phyloP scores from a whole-genome alignment of 2,797 vertebrate species.

The Parauchenoglanis ngamensis region DNA sequence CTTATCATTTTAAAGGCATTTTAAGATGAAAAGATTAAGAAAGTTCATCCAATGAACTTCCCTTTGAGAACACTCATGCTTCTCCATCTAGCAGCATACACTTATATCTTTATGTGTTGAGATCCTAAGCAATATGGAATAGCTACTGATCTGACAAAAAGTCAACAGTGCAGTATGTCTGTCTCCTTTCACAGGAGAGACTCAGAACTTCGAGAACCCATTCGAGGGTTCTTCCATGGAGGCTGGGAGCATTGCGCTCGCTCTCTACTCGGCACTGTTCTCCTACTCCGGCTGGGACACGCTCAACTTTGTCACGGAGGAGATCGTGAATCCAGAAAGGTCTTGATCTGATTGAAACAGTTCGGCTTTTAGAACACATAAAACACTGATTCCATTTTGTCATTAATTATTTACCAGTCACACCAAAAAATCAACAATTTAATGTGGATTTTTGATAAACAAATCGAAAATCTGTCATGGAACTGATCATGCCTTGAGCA shows the following conservation, averaged over 20 bases:
- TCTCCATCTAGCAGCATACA: background rate
- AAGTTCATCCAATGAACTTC: background rate
- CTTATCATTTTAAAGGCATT: background rate
- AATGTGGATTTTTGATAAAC: background rate
- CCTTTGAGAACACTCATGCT: background rate
- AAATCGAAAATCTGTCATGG: background rate
- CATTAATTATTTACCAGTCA: background rate
- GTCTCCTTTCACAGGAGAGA: constrained; percentile 72
- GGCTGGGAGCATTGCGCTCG: constrained; percentile 78
- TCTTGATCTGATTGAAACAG: constrained; percentile 54
- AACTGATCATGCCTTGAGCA: background rate
- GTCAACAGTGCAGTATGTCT: background rate
- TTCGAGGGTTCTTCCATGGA: constrained; percentile 81
- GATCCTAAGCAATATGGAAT: background rate
- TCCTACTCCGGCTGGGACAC: constrained; percentile 90
- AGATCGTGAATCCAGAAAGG: constrained; percentile 86
- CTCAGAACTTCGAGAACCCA: constrained; percentile 73
- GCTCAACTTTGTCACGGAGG: constrained; percentile 87
- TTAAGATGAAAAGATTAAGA: background rate
- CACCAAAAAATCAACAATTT: background rate
- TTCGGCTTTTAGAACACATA: background rate
- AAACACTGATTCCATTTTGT: background rate
- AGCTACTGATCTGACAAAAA: background rate
- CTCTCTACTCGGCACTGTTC: constrained; percentile 86
- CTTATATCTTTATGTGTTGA: background rate